Percentiles rank a stretch among this genome's conserved stretches.
These are phyloP conservation scores for Plutella xylostella DNA, from an alignment of 2,888 invertebrate species.

Conservation along the genomic window DNA sequence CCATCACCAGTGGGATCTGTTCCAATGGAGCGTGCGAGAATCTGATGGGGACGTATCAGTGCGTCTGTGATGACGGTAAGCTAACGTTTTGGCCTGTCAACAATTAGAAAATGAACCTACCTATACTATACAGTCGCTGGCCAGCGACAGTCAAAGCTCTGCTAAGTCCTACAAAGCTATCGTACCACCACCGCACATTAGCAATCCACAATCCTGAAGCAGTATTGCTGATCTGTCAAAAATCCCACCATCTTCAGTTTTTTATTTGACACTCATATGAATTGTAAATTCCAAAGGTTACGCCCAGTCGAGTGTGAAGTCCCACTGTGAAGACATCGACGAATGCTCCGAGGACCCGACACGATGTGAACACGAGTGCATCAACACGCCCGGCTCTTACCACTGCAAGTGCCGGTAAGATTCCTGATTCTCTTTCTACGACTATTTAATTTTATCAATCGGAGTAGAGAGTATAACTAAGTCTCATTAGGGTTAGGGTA, in stretches of 20 bases:
- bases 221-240: too few species aligned
- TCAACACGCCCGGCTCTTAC: slow-evolving; percentile 85
- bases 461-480: too few species aligned
- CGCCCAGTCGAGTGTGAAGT: slow-evolving; percentile 82
- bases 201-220: too few species aligned
- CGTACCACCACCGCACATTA: too few species aligned
- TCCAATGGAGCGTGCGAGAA: slow-evolving; percentile 94
- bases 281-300: slow-evolving; percentile 42
- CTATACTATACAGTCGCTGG: too few species aligned
- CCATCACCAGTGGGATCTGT: slow-evolving; percentile 81
- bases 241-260: neutral
- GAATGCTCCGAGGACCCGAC: slow-evolving; percentile 80
- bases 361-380: slow-evolving; percentile 82
- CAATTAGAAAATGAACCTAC: too few species aligned
- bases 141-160: too few species aligned
- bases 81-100: too few species aligned
- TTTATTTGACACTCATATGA: neutral
- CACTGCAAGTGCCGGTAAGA: slow-evolving; percentile 78
- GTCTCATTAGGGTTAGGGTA: too few species aligned
- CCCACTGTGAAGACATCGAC: slow-evolving; percentile 88
- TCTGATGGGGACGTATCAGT: slow-evolving; percentile 91
- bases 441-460: too few species aligned
- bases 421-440: neutral
- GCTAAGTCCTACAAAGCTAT: too few species aligned
- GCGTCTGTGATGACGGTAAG: slow-evolving; percentile 83